Conservation (phyloP, 1,140 invertebrate genomes). For the Melipona quadrifasciata region DNA sequence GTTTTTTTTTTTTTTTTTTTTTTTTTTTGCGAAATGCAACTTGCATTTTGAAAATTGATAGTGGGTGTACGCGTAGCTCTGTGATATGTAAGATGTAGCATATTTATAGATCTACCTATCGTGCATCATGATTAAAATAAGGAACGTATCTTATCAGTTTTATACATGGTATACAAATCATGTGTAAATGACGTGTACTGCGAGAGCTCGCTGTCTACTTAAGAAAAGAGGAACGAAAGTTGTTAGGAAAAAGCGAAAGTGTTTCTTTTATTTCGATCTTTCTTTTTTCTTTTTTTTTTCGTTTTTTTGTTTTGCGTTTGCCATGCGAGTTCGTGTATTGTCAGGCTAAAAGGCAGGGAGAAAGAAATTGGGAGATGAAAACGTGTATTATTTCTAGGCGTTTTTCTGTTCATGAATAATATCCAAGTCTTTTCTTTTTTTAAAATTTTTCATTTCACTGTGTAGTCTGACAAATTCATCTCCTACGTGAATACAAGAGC, state of each 20-base stretch:
- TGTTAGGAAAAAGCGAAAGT: slow-evolving; percentile 36
- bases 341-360: background rate
- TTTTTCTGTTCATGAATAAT: slow-evolving; percentile 4
- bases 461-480: slow-evolving; percentile 19
- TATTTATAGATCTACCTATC: slow-evolving; percentile 78
- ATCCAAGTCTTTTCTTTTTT: background rate
- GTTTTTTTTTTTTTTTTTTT: no score
- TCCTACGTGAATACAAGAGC: background rate
- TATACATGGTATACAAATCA: slow-evolving; percentile 73
- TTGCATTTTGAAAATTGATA: slow-evolving; percentile 63
- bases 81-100: slow-evolving; percentile 82
- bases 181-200: slow-evolving; percentile 66
- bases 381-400: slow-evolving; percentile 20
- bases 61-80: slow-evolving; percentile 80
- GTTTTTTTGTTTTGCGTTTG: slow-evolving; percentile 23
- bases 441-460: background rate
- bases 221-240: slow-evolving; percentile 47
- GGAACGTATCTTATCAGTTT: slow-evolving; percentile 77
- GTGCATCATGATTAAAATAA: slow-evolving; percentile 75
- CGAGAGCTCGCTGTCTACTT: slow-evolving; percentile 57
- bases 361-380: background rate
- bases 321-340: slow-evolving; percentile 13
- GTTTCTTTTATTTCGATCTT: slow-evolving; percentile 37
- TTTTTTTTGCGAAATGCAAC: slow-evolving; percentile 2
- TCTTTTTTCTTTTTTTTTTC: no score